Evolutionary conservation across 1,140 invertebrate species (phyloP), one percentile per base, ranked within the genome.

Genomic region (Drosophila pallidifrons): DNA sequence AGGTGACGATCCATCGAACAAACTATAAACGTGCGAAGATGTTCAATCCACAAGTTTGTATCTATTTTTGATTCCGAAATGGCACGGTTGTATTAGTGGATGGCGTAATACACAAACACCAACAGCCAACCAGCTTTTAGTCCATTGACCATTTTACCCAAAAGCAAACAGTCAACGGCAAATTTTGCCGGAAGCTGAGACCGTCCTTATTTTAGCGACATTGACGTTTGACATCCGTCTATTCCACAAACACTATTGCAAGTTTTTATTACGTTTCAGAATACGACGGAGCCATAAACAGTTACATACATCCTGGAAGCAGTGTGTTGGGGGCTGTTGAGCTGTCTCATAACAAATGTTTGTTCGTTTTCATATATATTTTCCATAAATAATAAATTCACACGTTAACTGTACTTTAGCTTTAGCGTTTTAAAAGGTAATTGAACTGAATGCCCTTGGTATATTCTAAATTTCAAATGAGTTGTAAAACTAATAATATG

Each of bases 131-230:
- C 16, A 57, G 32, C 54, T 8, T 11, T 57, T 57, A 20, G 54
- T 13, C 8, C 15, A 38, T 20, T 57, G 10, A 15, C 6, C 61
- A 10, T 41, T 64, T 28, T 64, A 52, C 11, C 16, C 30, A 10
- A 47, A 25, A 45, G 54, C 41, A 57, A 66, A 66, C 41, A 13
- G 52, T 25, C 28, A 8, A 28, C 41, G 38, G 28, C 10, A 11
- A 20, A 64, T 32, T 10, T 65, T 11, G 41, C 68, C 69, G 69
- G 69, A 72, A 66, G 61, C 69, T 66, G 69, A 66, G 57, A 72
- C 65, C 38, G 60, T 25, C 41, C 54, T 71, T 55, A 28, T 64
- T 47, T 55, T 49, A 13, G 60, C 30, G 52, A 72, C 69, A 15
- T 38, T 51, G 69, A 72, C 52, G 58, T 65, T 66, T 55, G 61